Evolutionary conservation across 2,797 vertebrate species (phyloP).

Genomic region (Phaenicophaeus curvirostris): DNA sequence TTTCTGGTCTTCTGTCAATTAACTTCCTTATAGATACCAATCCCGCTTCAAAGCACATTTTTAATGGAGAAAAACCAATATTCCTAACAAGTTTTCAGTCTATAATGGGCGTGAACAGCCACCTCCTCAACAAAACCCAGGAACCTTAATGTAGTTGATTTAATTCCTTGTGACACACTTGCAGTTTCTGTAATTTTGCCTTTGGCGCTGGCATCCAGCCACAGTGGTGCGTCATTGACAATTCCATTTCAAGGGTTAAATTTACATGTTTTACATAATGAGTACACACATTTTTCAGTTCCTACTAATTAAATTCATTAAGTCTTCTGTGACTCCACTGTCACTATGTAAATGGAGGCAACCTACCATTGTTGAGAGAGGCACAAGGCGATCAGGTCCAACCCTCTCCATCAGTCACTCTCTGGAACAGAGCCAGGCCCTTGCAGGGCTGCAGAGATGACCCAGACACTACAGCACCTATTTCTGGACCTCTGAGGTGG

Average conservation of each 20-base stretch:
- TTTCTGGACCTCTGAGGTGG: background rate
- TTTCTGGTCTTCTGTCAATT: background rate
- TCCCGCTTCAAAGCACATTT: background rate
- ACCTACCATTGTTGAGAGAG: conserved; percentile 17
- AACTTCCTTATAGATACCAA: background rate
- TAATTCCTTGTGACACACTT: conserved; percentile 37
- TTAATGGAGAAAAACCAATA: background rate
- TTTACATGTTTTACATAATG: conserved; percentile 66
- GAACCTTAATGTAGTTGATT: background rate
- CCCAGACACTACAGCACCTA: background rate
- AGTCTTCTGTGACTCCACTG: conserved; percentile 43
- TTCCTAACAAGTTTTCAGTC: background rate
- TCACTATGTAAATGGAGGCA: conserved; percentile 48
- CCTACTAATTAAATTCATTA: conserved; percentile 66
- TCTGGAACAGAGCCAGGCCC: conserved; percentile 39
- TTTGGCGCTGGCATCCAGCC: conserved; percentile 9
- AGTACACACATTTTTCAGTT: conserved; percentile 43
- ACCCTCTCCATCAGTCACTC: background rate
- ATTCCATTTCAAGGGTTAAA: conserved; percentile 58
- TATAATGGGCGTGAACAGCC: background rate
- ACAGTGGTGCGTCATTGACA: background rate
- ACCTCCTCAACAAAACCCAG: background rate
- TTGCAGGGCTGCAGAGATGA: background rate
- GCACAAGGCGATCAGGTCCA: background rate
- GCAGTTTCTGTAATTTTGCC: conserved; percentile 14